These are phyloP conservation scores for Cottoperca gobio DNA, from an alignment of 2,797 vertebrate species.

Conservation along the genomic window DNA sequence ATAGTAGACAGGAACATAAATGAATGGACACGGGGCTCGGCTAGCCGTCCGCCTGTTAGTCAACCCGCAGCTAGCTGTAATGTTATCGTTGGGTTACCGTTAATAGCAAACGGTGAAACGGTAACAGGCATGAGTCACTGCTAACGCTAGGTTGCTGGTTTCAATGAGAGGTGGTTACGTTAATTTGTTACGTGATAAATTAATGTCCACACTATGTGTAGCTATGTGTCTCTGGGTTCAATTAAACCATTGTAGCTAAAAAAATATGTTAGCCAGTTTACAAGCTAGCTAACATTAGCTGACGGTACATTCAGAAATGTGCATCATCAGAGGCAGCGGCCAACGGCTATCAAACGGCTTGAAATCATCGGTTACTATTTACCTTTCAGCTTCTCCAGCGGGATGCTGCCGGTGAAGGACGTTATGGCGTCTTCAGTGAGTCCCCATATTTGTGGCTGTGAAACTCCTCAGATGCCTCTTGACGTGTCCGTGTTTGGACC, in stretches of 20 bases:
- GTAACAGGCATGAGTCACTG: neutral
- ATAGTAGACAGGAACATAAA: conserved; percentile 9
- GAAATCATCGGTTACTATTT: neutral
- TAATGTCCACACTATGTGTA: neutral
- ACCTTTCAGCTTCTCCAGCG: conserved; percentile 62
- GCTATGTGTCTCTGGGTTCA: neutral
- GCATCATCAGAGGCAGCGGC: conserved; percentile 8
- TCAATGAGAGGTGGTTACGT: neutral
- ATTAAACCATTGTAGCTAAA: conserved; percentile 13
- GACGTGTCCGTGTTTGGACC: conserved; percentile 74
- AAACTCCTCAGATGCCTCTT: conserved; percentile 60
- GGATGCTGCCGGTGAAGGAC: conserved; percentile 33
- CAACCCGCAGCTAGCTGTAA: conserved; percentile 54
- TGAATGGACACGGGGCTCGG: conserved; percentile 61
- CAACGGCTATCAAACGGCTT: neutral
- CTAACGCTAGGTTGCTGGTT: neutral
- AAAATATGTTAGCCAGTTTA: conserved; percentile 39
- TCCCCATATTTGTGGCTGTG: conserved; percentile 58
- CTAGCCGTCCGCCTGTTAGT: conserved; percentile 29
- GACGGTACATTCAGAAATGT: conserved; percentile 15
- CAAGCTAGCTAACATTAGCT: conserved; percentile 74
- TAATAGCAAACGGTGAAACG: conserved; percentile 24
- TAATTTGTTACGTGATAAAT: neutral
- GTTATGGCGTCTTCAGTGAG: conserved; percentile 37
- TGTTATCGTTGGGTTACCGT: conserved; percentile 37